Evolutionary conservation across 1,140 invertebrate species (phyloP), one percentile per base, ranked within the genome.

Genomic region (Mycetomoellerius zeteki): DNA sequence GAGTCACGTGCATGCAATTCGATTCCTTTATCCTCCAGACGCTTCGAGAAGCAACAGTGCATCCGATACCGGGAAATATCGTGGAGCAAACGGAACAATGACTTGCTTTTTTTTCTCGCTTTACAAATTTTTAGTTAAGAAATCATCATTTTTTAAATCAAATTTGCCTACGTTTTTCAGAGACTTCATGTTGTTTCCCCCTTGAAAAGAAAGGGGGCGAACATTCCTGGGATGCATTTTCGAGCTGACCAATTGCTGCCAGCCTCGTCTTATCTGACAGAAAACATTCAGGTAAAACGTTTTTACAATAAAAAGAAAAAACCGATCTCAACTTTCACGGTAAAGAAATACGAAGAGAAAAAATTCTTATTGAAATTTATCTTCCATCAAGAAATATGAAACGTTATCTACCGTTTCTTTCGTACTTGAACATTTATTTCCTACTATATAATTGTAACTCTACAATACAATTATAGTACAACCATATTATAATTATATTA

Each of bases 271-370:
- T 78, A 43, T 0, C 12, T 10, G 30, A 54, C 30, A 8, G 4
- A n/a, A 54, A 80, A 33, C 43, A 19, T 54, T 43, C 64, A 86
- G 62, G 21, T 80, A 85, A 14, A 50, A 73, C 8, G 37, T 47
- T n/a, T 47, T 72, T 7, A 0, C 16, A 10, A 58, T 47, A 19
- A n/a, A 8, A 37, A 30, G n/a, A 47, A 21, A 60, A 72, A 10
- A 43, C 3, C 21, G 10, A 65, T 72, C 33, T 5, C n/a, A 12
- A 69, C 7, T 19, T 54, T 52, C 30, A 37, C 21, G 1, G 7
- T 1, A 1, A 5, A 19, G n/a, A 52, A n/a, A 21, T 19, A 64
- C 5, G 6, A 16, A n/a, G 21, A 30, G 10, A 50, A 52, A n/a
- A 1, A 7, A 14, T 30, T 0, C 16, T 27, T 21, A 1, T 30